Base-by-base conservation (phyloP, 2,113 vertebrate species). In the Patagioenas fasciata region DNA sequence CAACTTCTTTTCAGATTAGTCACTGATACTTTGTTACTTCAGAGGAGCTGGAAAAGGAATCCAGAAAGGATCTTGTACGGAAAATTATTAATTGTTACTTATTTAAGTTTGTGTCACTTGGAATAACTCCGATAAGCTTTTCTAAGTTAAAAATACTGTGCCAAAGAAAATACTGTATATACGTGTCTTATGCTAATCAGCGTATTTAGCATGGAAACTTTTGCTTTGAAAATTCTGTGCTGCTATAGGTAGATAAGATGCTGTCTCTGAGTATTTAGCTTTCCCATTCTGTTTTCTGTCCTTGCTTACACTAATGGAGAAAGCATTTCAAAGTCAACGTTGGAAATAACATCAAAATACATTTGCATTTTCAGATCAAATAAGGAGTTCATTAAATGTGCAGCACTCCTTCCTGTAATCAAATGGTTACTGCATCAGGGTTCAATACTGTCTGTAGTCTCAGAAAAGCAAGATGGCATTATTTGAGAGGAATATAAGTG, bases 361-460 rank as follows among this genome's bases (percentile, higher is more conserved):
- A 80, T 89, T 96, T 96, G 34, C 84, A 82, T 64, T 92, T 47
- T 77, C 56, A 94, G 88, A 93, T 96, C 88, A 96, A 95, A 93
- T 86, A 75, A 95, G 51, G 36, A 81, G 66, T 87, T 89, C 40
- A 54, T 95, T 82, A 85, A 94, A 90, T 1, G 7, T 87, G 47
- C 14, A 84, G 36, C 73, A 42, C 34, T 91, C 95, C 74, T 93
- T 92, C 31, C 32, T 73, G 40, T 95, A 94, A 78, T 96, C 85
- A 91, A 40, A 74, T 80, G 70, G 26, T 51, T 85, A 42, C 47
- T 78, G 74, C 58, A 92, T 36, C 60, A 80, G 57, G 85, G 25
- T 73, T 96, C 19, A 26, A 38, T 93, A 34, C 21, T 85, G 54
- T 93, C 60, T 95, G 62, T 84, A 77, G 64, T 67, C 57, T 93